phyloP scores from a whole-genome alignment of 2,113 vertebrate genomes.

The Malurus elegans region DNA sequence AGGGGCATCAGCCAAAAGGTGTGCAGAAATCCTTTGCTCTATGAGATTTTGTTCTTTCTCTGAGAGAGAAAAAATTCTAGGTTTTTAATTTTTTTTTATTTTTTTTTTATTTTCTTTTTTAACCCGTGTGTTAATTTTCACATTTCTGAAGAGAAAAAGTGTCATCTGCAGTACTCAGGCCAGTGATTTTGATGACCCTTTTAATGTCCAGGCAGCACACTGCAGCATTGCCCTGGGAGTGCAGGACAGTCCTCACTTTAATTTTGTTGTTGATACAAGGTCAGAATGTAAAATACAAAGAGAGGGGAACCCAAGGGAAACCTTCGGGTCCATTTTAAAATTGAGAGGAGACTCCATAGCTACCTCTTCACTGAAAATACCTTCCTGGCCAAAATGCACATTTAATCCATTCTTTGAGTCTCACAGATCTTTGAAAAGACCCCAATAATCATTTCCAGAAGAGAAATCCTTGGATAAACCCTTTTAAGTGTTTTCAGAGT shows the following conservation, averaged over 20 bases:
- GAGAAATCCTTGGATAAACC: background rate
- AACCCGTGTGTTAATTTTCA: background rate
- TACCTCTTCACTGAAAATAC: background rate
- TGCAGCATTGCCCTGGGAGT: background rate
- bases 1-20: background rate
- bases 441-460: background rate
- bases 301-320: background rate
- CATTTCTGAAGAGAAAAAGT: background rate
- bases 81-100: background rate
- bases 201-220: background rate
- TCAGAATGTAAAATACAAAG: background rate
- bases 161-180: background rate
- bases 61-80: background rate
- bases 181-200: background rate
- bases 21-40: background rate
- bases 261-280: background rate
- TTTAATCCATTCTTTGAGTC: background rate
- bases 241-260: background rate
- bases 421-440: background rate
- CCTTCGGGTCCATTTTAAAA: background rate
- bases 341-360: fast-evolving
- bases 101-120: background rate
- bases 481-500: background rate
- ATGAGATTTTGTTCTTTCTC: background rate
- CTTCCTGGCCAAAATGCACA: background rate